Conservation (phyloP, 92 coral and sea anemone genomes). For the Meandrina meandrites region DNA sequence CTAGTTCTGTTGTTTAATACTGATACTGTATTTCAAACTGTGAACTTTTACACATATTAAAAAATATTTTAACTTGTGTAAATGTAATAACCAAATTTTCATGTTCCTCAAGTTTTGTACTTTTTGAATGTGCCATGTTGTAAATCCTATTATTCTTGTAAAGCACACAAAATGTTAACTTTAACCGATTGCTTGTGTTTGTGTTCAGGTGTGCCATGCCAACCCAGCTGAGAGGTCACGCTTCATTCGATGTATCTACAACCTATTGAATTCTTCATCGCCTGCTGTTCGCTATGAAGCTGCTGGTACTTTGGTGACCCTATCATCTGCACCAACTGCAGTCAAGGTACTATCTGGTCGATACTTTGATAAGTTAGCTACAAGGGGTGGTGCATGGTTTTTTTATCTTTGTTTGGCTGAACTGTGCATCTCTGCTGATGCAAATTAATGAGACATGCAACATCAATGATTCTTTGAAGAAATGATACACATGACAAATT, state of each 20-base stretch:
- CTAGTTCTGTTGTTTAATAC: not conserved
- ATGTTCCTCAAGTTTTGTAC: too few species aligned
- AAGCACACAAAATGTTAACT: not conserved
- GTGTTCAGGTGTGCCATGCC: constrained; percentile 96
- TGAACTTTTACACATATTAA: not conserved
- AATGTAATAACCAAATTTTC: too few species aligned
- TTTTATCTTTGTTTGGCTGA: not conserved
- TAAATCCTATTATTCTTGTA: too few species aligned
- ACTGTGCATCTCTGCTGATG: not conserved
- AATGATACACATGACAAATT: not conserved
- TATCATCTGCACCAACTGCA: constrained; percentile 99
- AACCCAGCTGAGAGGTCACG: constrained; percentile 98
- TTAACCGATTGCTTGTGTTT: not conserved
- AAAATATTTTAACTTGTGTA: too few species aligned
- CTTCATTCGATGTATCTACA: constrained; percentile 96
- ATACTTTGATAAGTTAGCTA: not conserved
- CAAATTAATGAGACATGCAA: not conserved
- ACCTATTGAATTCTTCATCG: constrained; percentile 92
- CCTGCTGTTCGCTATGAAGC: constrained; percentile 99
- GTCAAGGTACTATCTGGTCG: constrained; percentile 67
- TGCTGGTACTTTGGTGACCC: constrained; percentile 95
- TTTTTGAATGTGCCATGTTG: too few species aligned
- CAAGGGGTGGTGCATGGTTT: not conserved
- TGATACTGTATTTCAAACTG: not conserved
- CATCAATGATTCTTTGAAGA: not conserved